Base-by-base conservation (phyloP, 2,888 invertebrate genomes). In the Lycophotia porphyrea region DNA sequence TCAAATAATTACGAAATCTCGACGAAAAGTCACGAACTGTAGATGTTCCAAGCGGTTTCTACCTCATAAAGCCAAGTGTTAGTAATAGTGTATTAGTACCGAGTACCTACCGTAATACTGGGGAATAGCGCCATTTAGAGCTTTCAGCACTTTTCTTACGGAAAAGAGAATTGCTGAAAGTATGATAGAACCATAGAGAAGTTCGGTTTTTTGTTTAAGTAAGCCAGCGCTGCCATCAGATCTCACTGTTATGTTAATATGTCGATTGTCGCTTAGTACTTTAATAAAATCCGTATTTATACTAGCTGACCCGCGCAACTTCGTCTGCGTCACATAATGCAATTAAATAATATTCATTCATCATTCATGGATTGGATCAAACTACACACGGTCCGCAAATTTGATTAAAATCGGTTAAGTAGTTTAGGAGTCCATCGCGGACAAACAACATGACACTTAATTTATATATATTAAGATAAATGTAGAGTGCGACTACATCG, bases 11-110 rank as follows among this genome's bases (percentile, higher is more conserved):
- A 42, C 67, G 27, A 63, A 74, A 67, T 63, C 55, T 42, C 21
- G 5, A 27, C 18, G 34, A 34, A 69, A 65, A 74, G 36, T 73
- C 61, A 63, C 55, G 66, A 61, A 61, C n/a, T 42, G 24, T 60
- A 60, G 52, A n/a, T 74, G 63, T 73, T 73, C 71, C 61, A 71
- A 68, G 67, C 47, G 42, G 72, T 84, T 80, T 73, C 63, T 61
- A 67, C 31, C 47, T 73, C 70, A 58, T 70, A 60, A 76, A 80
- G 44, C 42, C 72, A 84, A 80, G 72, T 71, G 55, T 60, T 76
- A 49, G 60, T 68, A 66, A 69, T 69, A 83, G 70, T 65, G 58
- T 47, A 76, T 72, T 73, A 84, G 71, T 67, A 71, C 44, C 18
- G 36, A 67, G 64, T 47, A 74, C 39, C 63, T 24, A 74, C 34